Percentiles rank a stretch among this genome's conserved stretches.
phyloP scores from a whole-genome alignment of 2,113 vertebrate species.

The Callipepla californica region DNA sequence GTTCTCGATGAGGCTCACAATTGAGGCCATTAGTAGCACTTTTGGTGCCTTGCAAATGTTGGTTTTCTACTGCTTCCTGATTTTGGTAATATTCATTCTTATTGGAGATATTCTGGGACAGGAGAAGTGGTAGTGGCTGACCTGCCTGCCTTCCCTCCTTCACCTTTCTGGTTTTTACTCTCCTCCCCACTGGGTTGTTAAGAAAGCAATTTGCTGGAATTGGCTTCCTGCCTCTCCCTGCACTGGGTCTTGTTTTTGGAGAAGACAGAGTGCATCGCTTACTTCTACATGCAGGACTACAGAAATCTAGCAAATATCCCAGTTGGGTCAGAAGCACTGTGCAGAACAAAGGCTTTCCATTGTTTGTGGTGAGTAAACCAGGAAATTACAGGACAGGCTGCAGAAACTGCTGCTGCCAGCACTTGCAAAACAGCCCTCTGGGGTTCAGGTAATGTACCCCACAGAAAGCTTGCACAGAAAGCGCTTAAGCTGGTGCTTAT shows the following conservation, averaged over 20 bases:
- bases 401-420: background rate
- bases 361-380: background rate
- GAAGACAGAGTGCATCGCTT: background rate
- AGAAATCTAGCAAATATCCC: background rate
- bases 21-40: background rate
- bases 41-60: background rate
- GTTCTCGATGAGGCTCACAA: background rate
- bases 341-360: background rate
- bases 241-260: background rate
- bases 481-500: background rate
- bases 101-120: background rate
- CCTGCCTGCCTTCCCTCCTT: background rate
- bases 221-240: background rate
- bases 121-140: background rate
- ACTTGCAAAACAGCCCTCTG: background rate
- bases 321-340: background rate
- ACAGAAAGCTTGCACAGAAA: background rate
- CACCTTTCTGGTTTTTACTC: accelerated
- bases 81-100: background rate
- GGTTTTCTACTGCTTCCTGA: background rate
- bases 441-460: background rate
- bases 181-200: background rate
- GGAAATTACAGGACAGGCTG: background rate
- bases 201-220: background rate
- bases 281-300: background rate